These are phyloP conservation scores for Loripinus fragilis DNA, from an alignment of 2,888 invertebrate species.

Conservation along the genomic window DNA sequence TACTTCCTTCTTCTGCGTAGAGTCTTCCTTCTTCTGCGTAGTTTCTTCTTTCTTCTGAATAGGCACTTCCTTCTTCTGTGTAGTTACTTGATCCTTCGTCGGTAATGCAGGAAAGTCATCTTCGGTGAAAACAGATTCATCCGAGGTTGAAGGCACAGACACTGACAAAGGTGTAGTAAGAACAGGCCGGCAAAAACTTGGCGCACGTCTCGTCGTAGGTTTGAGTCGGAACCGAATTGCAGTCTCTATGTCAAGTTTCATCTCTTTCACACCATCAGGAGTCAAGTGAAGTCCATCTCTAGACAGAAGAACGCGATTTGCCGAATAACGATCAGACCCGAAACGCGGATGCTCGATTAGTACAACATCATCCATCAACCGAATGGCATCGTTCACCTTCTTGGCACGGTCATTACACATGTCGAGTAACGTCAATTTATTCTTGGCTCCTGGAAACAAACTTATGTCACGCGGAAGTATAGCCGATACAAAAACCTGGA, in stretches of 20 bases:
- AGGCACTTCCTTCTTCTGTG: too few species aligned
- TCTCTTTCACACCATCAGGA: not conserved
- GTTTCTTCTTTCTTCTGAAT: too few species aligned
- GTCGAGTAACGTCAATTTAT: too few species aligned
- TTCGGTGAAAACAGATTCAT: not conserved
- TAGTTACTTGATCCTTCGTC: not conserved
- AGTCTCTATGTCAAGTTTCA: not conserved
- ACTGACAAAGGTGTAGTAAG: not conserved
- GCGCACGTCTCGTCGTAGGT: not conserved
- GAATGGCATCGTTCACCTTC: not conserved
- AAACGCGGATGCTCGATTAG: not conserved
- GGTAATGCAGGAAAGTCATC: not conserved
- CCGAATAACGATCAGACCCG: not conserved
- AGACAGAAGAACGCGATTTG: not conserved
- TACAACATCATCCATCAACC: not conserved
- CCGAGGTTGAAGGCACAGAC: not conserved
- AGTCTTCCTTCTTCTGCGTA: not conserved
- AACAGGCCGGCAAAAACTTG: not conserved
- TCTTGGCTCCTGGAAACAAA: conserved; percentile 6
- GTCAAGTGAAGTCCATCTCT: conserved; percentile 5
- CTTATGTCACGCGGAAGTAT: conserved; percentile 4
- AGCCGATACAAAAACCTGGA: conserved; percentile 3
- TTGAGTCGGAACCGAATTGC: not conserved
- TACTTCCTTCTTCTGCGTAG: too few species aligned
- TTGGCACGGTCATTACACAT: not conserved